Evolutionary conservation across 2,113 vertebrate species (phyloP).

Genomic region (Melanocharis versteri): DNA sequence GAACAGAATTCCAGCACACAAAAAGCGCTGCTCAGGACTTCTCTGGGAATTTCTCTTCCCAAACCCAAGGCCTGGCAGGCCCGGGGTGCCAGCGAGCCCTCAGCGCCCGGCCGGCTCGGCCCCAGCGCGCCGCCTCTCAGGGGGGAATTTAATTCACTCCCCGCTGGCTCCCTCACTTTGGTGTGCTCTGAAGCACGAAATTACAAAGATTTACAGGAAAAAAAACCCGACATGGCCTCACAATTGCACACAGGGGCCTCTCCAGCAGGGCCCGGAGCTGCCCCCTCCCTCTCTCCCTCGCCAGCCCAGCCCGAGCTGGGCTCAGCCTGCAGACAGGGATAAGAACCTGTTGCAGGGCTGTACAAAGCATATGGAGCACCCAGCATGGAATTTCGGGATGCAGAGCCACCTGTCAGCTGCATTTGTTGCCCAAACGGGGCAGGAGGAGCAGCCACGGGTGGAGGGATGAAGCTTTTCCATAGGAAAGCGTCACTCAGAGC

Average conservation of each 20-base stretch:
- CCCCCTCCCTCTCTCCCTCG: background rate
- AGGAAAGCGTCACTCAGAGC: background rate
- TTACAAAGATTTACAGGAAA: conserved; percentile 66
- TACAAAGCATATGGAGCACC: accelerated
- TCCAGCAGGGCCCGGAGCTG: background rate
- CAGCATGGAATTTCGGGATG: background rate
- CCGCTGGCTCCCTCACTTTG: conserved; percentile 63
- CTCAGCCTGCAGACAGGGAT: background rate
- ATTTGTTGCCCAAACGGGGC: background rate
- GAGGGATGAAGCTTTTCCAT: background rate
- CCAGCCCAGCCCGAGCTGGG: background rate
- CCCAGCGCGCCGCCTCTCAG: background rate
- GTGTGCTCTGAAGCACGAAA: conserved; percentile 75
- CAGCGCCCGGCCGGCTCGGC: background rate
- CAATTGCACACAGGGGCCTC: background rate
- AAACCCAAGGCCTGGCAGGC: background rate
- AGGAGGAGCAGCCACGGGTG: background rate
- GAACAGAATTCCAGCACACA: background rate
- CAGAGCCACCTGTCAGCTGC: background rate
- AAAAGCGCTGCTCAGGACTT: accelerated
- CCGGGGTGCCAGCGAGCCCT: background rate
- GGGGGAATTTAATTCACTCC: conserved; percentile 70
- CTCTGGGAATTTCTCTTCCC: background rate
- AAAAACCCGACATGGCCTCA: conserved; percentile 17
- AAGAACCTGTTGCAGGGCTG: background rate